phyloP scores from a whole-genome alignment of 2,113 vertebrate genomes.

The Neodontobutis hainanensis region DNA sequence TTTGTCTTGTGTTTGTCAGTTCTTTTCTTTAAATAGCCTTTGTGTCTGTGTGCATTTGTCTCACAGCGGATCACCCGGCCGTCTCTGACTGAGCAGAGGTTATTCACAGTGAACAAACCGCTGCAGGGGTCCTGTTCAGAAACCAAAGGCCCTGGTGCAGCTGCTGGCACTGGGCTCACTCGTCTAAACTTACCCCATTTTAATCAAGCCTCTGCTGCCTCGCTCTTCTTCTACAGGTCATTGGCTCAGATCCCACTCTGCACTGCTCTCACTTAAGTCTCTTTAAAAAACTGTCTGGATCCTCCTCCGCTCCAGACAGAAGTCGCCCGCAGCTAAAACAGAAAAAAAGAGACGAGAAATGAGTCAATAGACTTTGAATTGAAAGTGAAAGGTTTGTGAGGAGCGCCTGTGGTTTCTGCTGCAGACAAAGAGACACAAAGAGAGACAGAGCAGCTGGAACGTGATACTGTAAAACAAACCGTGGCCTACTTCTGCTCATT shows the following conservation, averaged over 20 bases:
- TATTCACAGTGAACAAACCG: constrained; percentile 25
- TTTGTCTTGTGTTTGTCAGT: no score
- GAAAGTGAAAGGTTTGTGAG: neutral
- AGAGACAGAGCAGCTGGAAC: constrained; percentile 35
- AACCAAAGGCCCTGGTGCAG: constrained; percentile 35
- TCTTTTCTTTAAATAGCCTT: no score
- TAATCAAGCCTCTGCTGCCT: constrained; percentile 56
- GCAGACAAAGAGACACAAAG: constrained; percentile 5
- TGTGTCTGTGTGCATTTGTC: constrained; percentile 8
- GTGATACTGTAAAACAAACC: constrained; percentile 67
- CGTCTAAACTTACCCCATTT: constrained; percentile 77
- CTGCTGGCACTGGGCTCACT: constrained; percentile 37
- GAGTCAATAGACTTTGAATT: constrained; percentile 3
- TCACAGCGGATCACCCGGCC: constrained; percentile 11
- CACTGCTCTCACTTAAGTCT: constrained; percentile 12
- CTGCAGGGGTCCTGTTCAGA: constrained; percentile 49
- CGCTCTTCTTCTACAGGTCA: constrained; percentile 53
- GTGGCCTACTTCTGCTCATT: constrained; percentile 40
- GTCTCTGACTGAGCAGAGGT: constrained; percentile 26
- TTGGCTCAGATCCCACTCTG: constrained; percentile 55
- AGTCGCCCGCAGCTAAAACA: constrained; percentile 47
- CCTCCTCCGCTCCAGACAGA: constrained; percentile 44
- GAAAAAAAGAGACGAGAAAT: constrained; percentile 11
- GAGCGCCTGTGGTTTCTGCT: neutral
- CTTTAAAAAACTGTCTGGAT: constrained; percentile 33